Evolutionary conservation across 1,140 invertebrate species (phyloP).

Genomic region (Drosophila asahinai): DNA sequence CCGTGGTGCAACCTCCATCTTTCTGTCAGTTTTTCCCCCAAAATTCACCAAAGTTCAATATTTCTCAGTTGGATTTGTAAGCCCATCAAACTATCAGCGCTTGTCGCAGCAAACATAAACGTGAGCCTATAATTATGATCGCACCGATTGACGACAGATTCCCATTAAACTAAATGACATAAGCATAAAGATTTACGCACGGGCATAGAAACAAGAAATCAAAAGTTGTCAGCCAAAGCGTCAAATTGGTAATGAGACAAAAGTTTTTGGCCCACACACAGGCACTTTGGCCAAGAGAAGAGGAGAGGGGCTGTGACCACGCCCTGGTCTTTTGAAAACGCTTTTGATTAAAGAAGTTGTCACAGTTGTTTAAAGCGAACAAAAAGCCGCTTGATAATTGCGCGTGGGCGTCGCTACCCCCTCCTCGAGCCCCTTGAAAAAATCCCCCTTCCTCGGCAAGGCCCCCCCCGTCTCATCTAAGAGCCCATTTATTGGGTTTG

Average conservation of each 20-base stretch:
- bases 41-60: conserved; percentile 10
- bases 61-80: neutral
- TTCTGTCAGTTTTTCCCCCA: neutral
- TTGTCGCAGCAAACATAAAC: conserved; percentile 39
- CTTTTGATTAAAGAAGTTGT: conserved; percentile 80
- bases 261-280: conserved; percentile 35
- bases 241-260: conserved; percentile 81
- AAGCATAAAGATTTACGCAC: conserved; percentile 75
- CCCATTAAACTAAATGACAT: conserved; percentile 81
- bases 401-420: conserved; percentile 57
- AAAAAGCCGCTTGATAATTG: conserved; percentile 69
- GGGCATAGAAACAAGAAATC: conserved; percentile 60
- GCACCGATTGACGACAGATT: conserved; percentile 40
- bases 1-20: neutral
- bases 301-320: conserved; percentile 30
- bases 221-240: conserved; percentile 74
- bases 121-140: conserved; percentile 32
- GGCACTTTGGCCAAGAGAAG: neutral
- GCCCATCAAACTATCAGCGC: conserved; percentile 49
- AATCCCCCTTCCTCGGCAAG: neutral
- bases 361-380: conserved; percentile 55
- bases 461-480: neutral
- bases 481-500: conserved; percentile 64
- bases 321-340: conserved; percentile 56
- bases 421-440: conserved; percentile 1